A percentile compares a stretch with the other conserved stretches of the same genome.
Evolutionary conservation across 2,797 vertebrate genomes (phyloP).

Genomic region (Oophaga sylvatica): DNA sequence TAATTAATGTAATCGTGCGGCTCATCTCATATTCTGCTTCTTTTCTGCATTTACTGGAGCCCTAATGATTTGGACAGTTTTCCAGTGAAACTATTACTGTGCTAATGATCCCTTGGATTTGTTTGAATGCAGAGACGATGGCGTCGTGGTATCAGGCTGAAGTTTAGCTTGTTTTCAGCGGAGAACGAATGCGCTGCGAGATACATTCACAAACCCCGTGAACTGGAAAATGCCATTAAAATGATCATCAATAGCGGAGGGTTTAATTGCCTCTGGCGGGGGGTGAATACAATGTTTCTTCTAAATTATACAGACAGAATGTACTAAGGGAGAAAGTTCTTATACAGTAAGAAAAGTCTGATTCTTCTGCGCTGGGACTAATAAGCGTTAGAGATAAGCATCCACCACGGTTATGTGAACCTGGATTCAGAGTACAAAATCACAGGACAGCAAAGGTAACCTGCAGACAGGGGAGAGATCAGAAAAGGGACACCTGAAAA

Average conservation of each 20-base stretch:
- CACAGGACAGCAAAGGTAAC: no score
- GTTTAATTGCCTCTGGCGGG: slow-evolving; percentile 38
- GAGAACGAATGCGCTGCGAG: slow-evolving; percentile 33
- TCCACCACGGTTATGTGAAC: not conserved
- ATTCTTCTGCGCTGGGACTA: no score
- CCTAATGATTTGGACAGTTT: slow-evolving; percentile 43
- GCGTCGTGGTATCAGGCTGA: slow-evolving; percentile 17
- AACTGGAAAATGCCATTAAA: slow-evolving; percentile 49
- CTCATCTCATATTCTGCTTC: slow-evolving; percentile 42
- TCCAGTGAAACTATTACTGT: slow-evolving; percentile 49
- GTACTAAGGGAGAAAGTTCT: not conserved
- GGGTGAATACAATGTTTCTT: not conserved
- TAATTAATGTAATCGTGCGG: slow-evolving; percentile 45
- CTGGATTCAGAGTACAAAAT: not conserved
- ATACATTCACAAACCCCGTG: not conserved
- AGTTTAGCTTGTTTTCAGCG: slow-evolving; percentile 38
- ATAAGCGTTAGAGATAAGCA: not conserved
- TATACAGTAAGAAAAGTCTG: not conserved
- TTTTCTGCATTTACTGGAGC: slow-evolving; percentile 14
- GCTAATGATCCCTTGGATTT: slow-evolving; percentile 57
- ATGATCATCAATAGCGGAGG: slow-evolving; percentile 31
- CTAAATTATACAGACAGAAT: slow-evolving; percentile 1
- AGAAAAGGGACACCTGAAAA: no score
- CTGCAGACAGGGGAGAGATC: no score
- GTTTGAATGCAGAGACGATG: slow-evolving; percentile 45